Percentiles rank a stretch among this genome's conserved stretches.
phyloP scores from a whole-genome alignment of 2,113 vertebrate genomes.

The Petrocephalus zakoni region DNA sequence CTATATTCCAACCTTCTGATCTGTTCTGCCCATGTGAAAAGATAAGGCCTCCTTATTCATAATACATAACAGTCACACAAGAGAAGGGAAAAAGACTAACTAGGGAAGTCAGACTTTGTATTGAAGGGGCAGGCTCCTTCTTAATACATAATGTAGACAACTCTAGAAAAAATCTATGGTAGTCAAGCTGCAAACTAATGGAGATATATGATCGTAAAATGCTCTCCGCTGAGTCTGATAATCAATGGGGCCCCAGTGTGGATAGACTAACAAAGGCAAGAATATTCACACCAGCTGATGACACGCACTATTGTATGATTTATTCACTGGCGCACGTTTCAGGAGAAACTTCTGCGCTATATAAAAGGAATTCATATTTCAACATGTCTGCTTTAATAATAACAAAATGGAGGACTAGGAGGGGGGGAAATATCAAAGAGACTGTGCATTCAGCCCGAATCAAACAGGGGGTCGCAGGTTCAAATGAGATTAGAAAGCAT shows the following conservation, averaged over 20 bases:
- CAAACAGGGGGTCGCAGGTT: constrained; percentile 56
- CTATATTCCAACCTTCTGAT: constrained; percentile 71
- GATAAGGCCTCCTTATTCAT: constrained; percentile 95
- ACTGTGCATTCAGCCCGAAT: constrained; percentile 63
- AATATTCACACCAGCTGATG: constrained; percentile 87
- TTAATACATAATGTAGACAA: constrained; percentile 94
- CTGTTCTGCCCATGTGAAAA: constrained; percentile 80
- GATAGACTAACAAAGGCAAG: constrained; percentile 89
- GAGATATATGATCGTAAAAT: constrained; percentile 98
- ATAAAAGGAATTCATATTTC: constrained; percentile 95
- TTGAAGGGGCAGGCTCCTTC: constrained; percentile 77
- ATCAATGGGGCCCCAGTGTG: constrained; percentile 94
- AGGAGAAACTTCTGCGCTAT: constrained; percentile 80
- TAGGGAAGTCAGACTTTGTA: constrained; percentile 66
- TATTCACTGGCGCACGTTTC: constrained; percentile 81
- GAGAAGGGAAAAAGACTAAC: constrained; percentile 57
- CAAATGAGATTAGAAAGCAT: constrained; percentile 65
- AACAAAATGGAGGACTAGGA: constrained; percentile 73
- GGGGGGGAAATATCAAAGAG: constrained; percentile 22
- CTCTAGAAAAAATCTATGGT: constrained; percentile 95
- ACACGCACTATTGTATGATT: constrained; percentile 75
- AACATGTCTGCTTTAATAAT: constrained; percentile 86
- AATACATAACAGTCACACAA: constrained; percentile 87
- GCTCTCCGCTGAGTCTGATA: constrained; percentile 97
- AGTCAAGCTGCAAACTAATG: constrained; percentile 95